Evolutionary conservation across 2,113 vertebrate species (phyloP), one percentile per base, ranked within the genome.

Genomic region (Aspidoscelis tigris): DNA sequence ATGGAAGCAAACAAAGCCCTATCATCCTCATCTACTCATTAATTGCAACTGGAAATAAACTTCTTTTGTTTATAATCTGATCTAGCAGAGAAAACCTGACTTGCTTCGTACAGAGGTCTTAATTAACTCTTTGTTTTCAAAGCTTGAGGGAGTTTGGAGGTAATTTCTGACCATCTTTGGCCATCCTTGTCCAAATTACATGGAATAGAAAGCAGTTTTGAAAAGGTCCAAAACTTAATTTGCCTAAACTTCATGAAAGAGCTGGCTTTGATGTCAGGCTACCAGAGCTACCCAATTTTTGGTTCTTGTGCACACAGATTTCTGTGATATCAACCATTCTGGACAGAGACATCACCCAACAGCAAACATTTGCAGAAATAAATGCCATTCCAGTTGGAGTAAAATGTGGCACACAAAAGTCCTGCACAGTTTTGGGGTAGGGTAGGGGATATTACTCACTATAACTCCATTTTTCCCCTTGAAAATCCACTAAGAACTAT

Each of bases 1-100:
- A 80, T 85, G 44, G 55, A 85, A 79, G 43, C 70, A 85, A 85
- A 80, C 83, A 85, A 85, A 73, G 24, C 61, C 41, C 77, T 68
- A 74, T 85, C 77, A 80, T 74, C 24, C 20, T 80, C 70, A 74
- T 85, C 58, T 85, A 66, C 58, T 85, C 58, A 75, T 58, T 74
- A 85, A 80, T 41, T 74, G 58, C 70, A 73, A 44, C 69, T 85
- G 77, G 78, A 80, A 80, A 80, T 53, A 80, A 74, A 66, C 83
- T 66, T 12, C 47, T 77, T 80, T 65, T 80, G 65, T 79, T 79
- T 84, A 74, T 79, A 58, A 53, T 74, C 70, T 74, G 70, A 74
- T 80, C 44, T 85, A 70, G 44, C 77, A 43, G 3, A 74, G 58
- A 74, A 79, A 80, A 53, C 12, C 65, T 58, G 43, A 74, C 66